Evolutionary conservation across 1,140 invertebrate species (phyloP).

Genomic region (Orchestia grillus): DNA sequence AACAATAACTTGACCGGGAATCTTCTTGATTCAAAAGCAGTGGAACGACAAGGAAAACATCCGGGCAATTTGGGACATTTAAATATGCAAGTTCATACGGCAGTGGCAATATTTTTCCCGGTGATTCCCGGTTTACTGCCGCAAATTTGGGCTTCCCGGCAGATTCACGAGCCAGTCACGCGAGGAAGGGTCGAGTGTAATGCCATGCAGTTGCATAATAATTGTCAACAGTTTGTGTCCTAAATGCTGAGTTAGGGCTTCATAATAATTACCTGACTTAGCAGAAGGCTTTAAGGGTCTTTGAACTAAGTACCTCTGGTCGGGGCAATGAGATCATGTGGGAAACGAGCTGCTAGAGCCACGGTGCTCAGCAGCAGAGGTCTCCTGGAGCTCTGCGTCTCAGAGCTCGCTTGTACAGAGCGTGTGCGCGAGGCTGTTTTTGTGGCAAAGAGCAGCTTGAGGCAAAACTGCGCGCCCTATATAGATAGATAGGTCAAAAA

Average conservation of each 20-base stretch:
- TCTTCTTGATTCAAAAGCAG: too few relatives aligned
- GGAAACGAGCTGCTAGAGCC: background rate
- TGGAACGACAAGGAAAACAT: background rate
- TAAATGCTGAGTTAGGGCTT: conserved; percentile 9
- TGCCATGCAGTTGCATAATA: background rate
- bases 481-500: background rate
- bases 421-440: background rate
- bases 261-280: conserved; percentile 22
- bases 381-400: background rate
- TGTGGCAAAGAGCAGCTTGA: background rate
- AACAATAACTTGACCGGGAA: too few relatives aligned
- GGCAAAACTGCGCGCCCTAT: background rate
- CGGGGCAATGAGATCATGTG: background rate
- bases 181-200: background rate
- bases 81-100: background rate
- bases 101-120: background rate
- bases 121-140: background rate
- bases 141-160: background rate
- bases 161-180: background rate
- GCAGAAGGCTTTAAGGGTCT: conserved; percentile 28
- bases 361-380: background rate
- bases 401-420: background rate
- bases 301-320: conserved; percentile 39
- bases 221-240: background rate
- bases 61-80: background rate